phyloP scores from a whole-genome alignment of 2,888 invertebrate species.

The Poecilus cupreus region DNA sequence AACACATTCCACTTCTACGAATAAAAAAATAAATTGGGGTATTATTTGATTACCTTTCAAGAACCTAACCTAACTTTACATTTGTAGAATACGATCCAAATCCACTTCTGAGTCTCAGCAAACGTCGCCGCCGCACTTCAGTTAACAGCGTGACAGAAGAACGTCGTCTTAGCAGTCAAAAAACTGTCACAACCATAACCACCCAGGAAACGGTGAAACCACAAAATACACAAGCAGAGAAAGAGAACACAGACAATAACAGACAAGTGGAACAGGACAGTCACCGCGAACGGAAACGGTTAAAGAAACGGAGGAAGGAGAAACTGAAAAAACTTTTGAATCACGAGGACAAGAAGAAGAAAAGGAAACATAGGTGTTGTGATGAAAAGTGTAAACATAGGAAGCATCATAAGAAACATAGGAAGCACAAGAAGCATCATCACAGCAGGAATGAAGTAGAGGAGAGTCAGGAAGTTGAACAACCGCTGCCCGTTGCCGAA shows the following conservation, averaged over 20 bases:
- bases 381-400: conserved; percentile 82
- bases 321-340: conserved; percentile 75
- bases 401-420: conserved; percentile 86
- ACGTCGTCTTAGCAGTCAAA: conserved; percentile 64
- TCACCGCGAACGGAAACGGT: conserved; percentile 78
- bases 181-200: conserved; percentile 57
- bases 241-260: conserved; percentile 67
- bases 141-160: conserved; percentile 77
- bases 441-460: conserved; percentile 71
- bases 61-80: conserved; percentile 13
- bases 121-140: conserved; percentile 84
- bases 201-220: conserved; percentile 62
- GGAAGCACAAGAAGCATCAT: conserved; percentile 86
- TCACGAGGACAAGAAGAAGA: conserved; percentile 78
- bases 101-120: conserved; percentile 84
- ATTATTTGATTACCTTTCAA: conserved; percentile 22
- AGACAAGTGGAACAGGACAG: conserved; percentile 71
- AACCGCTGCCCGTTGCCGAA: conserved; percentile 66
- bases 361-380: conserved; percentile 81
- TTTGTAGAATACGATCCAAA: conserved; percentile 87
- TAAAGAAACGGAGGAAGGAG: conserved; percentile 82
- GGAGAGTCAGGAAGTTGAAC: conserved; percentile 69
- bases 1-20: no score
- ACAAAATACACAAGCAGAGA: conserved; percentile 60
- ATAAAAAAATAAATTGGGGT: conserved; percentile 41